phyloP scores from a whole-genome alignment of 2,888 invertebrate species.

The Trichopria drosophilae region DNA sequence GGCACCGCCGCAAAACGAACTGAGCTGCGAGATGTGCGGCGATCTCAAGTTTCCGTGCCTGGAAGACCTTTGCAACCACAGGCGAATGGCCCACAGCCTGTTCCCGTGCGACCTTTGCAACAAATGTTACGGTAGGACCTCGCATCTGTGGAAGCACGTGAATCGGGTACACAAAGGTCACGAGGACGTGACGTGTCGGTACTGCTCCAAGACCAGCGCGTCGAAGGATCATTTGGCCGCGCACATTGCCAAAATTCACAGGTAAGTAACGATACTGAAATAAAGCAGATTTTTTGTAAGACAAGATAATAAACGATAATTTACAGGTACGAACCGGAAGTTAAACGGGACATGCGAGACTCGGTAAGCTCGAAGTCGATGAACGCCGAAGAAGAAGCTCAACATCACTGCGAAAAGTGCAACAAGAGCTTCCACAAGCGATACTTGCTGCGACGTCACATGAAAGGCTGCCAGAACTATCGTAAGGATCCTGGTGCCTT shows the following conservation, averaged over 20 bases:
- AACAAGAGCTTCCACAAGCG: slow-evolving; percentile 64
- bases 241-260: slow-evolving; percentile 63
- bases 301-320: background rate
- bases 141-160: slow-evolving; percentile 67
- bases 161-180: slow-evolving; percentile 65
- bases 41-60: slow-evolving; percentile 57
- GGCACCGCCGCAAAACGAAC: slow-evolving; percentile 33
- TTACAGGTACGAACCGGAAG: slow-evolving; percentile 53
- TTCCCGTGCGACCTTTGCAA: slow-evolving; percentile 66
- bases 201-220: slow-evolving; percentile 65
- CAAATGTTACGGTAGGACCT: slow-evolving; percentile 65
- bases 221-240: slow-evolving; percentile 64
- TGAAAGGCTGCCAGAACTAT: slow-evolving; percentile 63
- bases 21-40: slow-evolving; percentile 51
- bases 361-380: slow-evolving; percentile 54
- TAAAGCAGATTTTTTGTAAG: background rate
- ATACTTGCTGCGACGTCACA: slow-evolving; percentile 63
- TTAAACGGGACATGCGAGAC: slow-evolving; percentile 47
- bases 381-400: slow-evolving; percentile 57
- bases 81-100: slow-evolving; percentile 61
- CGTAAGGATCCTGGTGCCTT: slow-evolving; percentile 59
- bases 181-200: slow-evolving; percentile 64
- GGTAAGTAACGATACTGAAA: slow-evolving; percentile 26
- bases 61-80: slow-evolving; percentile 62
- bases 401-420: slow-evolving; percentile 63